Conservation (phyloP, 2,888 invertebrate species). For the Cryptosula pallasiana region DNA sequence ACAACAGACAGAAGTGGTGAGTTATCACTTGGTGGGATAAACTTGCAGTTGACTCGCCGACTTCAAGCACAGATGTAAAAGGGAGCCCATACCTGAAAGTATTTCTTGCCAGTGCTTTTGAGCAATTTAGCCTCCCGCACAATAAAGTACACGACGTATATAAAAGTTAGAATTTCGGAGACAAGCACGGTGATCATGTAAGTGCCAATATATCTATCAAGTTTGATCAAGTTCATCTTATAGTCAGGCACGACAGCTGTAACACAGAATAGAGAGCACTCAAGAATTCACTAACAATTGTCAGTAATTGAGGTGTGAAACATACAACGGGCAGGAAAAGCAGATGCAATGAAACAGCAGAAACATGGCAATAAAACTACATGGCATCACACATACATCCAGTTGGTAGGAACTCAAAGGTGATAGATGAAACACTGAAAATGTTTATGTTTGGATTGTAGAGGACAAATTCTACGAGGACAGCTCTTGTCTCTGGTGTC, state of each 20-base stretch:
- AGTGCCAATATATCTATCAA: constrained; percentile 32
- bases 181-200: constrained; percentile 38
- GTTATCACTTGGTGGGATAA: neutral
- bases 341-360: too few relatives aligned
- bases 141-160: constrained; percentile 47
- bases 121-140: constrained; percentile 38
- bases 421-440: constrained; percentile 32
- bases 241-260: constrained; percentile 27
- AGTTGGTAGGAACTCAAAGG: constrained; percentile 33
- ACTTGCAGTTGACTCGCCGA: too few relatives aligned
- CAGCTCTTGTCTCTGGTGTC: constrained; percentile 51
- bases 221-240: constrained; percentile 32
- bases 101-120: constrained; percentile 32
- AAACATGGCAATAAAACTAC: too few relatives aligned
- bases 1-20: too few relatives aligned
- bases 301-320: too few relatives aligned
- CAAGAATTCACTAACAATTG: neutral
- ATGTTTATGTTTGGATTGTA: constrained; percentile 48
- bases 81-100: too few relatives aligned
- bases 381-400: constrained; percentile 33
- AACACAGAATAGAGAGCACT: neutral
- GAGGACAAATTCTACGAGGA: constrained; percentile 54
- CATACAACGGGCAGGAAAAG: too few relatives aligned
- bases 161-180: constrained; percentile 39
- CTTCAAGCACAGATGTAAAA: too few relatives aligned